These are phyloP conservation scores for Oryzias sinensis DNA, from an alignment of 2,797 vertebrate genomes.

Conservation along the genomic window DNA sequence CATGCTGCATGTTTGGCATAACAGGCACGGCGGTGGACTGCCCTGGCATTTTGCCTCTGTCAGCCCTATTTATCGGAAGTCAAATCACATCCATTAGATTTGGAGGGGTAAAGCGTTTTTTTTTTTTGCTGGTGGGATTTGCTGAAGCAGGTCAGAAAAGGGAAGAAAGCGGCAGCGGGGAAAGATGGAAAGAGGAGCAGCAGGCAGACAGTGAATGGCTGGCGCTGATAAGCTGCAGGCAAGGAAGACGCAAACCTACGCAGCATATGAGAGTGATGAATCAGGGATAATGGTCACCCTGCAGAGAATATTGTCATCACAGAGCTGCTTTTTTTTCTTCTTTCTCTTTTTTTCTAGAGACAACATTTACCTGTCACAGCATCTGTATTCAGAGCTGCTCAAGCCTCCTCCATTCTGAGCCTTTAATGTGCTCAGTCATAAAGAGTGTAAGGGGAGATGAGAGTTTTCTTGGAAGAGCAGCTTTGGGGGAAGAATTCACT, in stretches of 20 bases:
- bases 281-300: slow-evolving; percentile 75
- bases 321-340: slow-evolving; percentile 31
- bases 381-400: slow-evolving; percentile 52
- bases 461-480: slow-evolving; percentile 24
- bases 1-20: slow-evolving; percentile 60
- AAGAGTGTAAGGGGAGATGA: slow-evolving; percentile 9
- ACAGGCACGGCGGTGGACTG: slow-evolving; percentile 57
- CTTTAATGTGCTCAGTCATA: slow-evolving; percentile 42
- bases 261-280: slow-evolving; percentile 78
- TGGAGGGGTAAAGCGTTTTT: slow-evolving; percentile 64
- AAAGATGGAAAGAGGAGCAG: slow-evolving; percentile 45
- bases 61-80: slow-evolving; percentile 77
- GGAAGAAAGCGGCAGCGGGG: slow-evolving; percentile 21
- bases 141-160: slow-evolving; percentile 67
- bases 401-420: slow-evolving; percentile 71
- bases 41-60: slow-evolving; percentile 56
- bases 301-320: slow-evolving; percentile 75
- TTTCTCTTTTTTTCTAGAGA: slow-evolving; percentile 68
- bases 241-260: slow-evolving; percentile 69
- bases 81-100: slow-evolving; percentile 78
- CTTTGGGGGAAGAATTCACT: slow-evolving; percentile 66
- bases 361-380: slow-evolving; percentile 78
- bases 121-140: slow-evolving; percentile 65
- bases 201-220: slow-evolving; percentile 52
- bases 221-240: slow-evolving; percentile 75